Evolutionary conservation across 1,140 invertebrate genomes (phyloP), one percentile per base, ranked within the genome.

Genomic region (Brachionus paranguensis): DNA sequence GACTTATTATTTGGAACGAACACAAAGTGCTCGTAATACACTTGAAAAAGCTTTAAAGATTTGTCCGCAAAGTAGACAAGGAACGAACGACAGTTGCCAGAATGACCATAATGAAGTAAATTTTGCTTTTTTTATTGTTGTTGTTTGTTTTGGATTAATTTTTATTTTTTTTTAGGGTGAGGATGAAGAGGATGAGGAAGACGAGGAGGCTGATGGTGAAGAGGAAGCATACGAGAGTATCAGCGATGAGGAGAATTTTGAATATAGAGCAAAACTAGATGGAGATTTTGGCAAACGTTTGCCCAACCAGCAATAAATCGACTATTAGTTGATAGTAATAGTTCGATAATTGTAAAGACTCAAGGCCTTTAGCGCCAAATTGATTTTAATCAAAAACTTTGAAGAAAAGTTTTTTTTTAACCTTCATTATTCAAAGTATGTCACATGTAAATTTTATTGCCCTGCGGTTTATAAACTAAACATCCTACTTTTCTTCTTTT

Each of bases 1-100:
- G 89, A 95, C 96, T 72, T 98, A 97, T 87, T 96, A 95, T 90
- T 89, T 98, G 55, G 96, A 98, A 88, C 91, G 96, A 79, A 97
- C 95, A 79, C 95, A 95, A 86, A 96, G 95, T 85, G 96, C 96
- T 0, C 92, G 94, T 79, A 94, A 95, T 87, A 96, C 94, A 0
- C 91, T 97, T 50, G 93, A 95, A 85, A 92, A 93, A 87, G 95
- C 95, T 2, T 92, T 92, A 79, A 94, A 95, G 87, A 89, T 96
- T 2, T 94, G 93, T 86, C 93, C 94, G 5, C 93, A 94, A 64
- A 64, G 78, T 27, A 65, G 37, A 70, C 5, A 4, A 11, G 33
- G 33, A 70, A 17, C 68, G 17, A 72, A 72, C 68, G 68, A 43
- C 33, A 72, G 24, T 72, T 12, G n/a, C 20, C 29, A 20, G 43